phyloP scores from a whole-genome alignment of 2,888 invertebrate genomes.

The Aphrophora alni region DNA sequence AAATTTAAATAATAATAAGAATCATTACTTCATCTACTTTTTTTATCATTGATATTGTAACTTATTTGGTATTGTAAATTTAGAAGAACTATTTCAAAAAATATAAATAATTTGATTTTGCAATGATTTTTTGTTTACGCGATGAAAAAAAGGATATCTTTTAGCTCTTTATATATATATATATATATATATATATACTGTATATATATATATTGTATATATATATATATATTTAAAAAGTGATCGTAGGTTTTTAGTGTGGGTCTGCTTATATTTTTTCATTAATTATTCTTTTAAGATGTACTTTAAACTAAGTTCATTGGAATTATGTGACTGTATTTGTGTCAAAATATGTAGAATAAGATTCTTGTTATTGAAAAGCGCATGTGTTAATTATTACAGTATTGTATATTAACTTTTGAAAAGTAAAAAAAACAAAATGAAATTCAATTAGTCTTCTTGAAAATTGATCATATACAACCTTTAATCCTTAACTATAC shows the following conservation, averaged over 20 bases:
- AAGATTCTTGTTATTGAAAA: conserved; percentile 9
- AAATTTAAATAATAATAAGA: not conserved
- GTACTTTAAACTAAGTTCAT: not conserved
- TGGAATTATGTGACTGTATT: not conserved
- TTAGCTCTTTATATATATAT: not conserved
- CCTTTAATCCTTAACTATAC: too few species aligned
- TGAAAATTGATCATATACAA: too few species aligned
- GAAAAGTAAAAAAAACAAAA: not conserved
- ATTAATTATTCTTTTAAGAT: not conserved
- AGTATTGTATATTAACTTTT: conserved; percentile 9
- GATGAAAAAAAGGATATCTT: not conserved
- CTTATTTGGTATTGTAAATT: not conserved
- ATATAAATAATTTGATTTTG: not conserved
- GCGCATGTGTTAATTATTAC: conserved; percentile 7
- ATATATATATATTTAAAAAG: not conserved
- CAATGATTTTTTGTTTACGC: not conserved
- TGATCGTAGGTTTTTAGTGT: not conserved
- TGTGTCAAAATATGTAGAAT: conserved; percentile 5
- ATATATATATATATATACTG: not conserved
- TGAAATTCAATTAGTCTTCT: not conserved
- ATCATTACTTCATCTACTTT: not conserved
- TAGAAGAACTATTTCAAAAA: not conserved
- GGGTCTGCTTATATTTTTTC: not conserved
- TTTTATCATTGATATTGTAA: not conserved
- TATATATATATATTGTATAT: not conserved